Conservation (phyloP, 2,113 vertebrate species). For the Machaerirhynchus nigripectus region DNA sequence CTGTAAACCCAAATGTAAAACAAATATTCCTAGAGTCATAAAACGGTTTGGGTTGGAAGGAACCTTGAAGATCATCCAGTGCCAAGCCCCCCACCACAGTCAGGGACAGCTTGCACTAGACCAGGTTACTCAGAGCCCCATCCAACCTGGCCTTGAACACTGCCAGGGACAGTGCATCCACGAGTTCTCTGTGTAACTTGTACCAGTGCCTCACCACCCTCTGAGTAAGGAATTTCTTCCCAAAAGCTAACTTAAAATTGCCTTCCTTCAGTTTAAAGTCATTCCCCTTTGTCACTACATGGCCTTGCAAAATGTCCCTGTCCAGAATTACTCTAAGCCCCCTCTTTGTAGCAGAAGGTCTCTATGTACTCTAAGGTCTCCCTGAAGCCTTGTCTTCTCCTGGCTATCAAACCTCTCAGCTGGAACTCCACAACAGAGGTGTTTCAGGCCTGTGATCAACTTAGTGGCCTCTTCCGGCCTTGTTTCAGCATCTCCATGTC, state of each 20-base stretch:
- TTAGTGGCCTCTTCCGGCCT: too few relatives aligned
- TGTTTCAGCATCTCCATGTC: neutral
- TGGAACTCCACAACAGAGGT: neutral
- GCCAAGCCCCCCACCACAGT: neutral
- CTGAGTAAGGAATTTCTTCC: neutral
- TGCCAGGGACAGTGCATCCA: neutral
- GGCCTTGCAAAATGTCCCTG: neutral
- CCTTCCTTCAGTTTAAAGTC: neutral
- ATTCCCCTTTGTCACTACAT: neutral
- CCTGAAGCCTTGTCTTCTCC: neutral
- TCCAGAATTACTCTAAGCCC: neutral
- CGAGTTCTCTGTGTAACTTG: neutral
- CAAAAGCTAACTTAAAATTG: neutral
- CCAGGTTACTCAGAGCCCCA: neutral
- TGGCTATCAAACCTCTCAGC: neutral
- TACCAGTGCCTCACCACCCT: neutral
- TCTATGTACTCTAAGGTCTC: neutral
- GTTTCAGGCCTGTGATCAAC: neutral
- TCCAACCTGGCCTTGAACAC: neutral
- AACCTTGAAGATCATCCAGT: neutral
- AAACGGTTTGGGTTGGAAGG: neutral
- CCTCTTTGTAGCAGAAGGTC: fast-evolving
- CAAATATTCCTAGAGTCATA: neutral
- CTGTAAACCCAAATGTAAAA: neutral
- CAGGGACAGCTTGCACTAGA: neutral